Base-by-base conservation (phyloP, 1,140 invertebrate genomes). In the Littorina saxatilis region DNA sequence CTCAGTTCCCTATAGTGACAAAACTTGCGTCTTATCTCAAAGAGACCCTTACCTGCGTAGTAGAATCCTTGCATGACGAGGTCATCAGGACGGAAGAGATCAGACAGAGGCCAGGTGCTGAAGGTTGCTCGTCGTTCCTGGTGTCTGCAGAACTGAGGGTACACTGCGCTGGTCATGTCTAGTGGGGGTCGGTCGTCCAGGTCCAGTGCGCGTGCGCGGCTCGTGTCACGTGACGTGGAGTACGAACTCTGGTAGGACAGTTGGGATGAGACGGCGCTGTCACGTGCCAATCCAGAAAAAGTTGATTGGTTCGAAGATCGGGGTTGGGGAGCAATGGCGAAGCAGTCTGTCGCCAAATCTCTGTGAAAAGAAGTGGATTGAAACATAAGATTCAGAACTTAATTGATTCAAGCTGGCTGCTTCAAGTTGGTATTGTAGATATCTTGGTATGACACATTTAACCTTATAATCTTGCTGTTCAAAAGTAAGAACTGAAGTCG, bases 31-130 rank as follows among this genome's bases (percentile, higher is more conserved):
- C n/a, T n/a, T n/a, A n/a, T n/a, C n/a, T n/a, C n/a, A n/a, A n/a
- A n/a, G n/a, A n/a, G n/a, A n/a, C n/a, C n/a, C 43, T 20, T 39
- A 78, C 76, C 76, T 66, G 76, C 76, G 27, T 78, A 78, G 58
- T 63, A 78, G 37, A 78, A 78, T 37, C 76, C 76, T 13, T 40
- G 55, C 32, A 43, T 43, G 35, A 78, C 76, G 32, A 78, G 39
- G 17, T 58, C 58, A 23, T 61, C 37, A 23, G 76, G 76, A 27
- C 43, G 37, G n/a, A 78, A 78, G 37, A 27, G 15, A 20, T n/a
- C 15, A 17, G 55, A 11, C 13, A 43, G 55, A 15, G 76, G 76
- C 76, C 76, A 78, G 37, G 9, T 43, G 13, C 3, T 35, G 76
- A 63, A 78, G 4, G 76, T 78, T 32, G 39, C 76, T 23, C 17